These are phyloP conservation scores for Lichenostomus cassidix DNA, from an alignment of 2,113 vertebrate species.

Conservation along the genomic window DNA sequence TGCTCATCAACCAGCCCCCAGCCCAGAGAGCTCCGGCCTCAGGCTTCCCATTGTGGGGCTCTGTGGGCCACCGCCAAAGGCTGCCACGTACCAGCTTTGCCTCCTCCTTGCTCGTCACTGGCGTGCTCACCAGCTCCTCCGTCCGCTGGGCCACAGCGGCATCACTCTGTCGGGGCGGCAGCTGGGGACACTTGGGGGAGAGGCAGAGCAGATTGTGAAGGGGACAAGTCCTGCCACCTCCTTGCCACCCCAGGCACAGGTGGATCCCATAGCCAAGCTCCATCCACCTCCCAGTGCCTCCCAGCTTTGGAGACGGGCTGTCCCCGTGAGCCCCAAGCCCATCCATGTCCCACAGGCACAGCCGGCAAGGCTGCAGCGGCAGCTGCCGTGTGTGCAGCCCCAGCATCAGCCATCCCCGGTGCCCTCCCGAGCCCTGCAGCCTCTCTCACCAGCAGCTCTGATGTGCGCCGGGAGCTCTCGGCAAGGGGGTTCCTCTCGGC, in stretches of 20 bases:
- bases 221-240: not conserved
- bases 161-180: not conserved
- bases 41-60: not conserved
- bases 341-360: no score
- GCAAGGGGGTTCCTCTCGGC: not conserved
- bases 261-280: not conserved
- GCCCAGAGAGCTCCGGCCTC: not conserved
- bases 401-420: no score
- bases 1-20: not conserved
- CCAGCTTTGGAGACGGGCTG: not conserved
- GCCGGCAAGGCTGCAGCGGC: rapidly evolving
- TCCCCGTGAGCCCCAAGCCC: no score
- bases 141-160: not conserved
- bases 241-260: not conserved
- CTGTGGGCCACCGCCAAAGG: not conserved
- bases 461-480: not conserved
- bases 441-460: not conserved
- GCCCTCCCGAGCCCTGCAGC: not conserved
- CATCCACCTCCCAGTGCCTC: not conserved
- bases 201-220: not conserved
- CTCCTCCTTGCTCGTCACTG: not conserved
- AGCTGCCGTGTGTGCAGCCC: no score
- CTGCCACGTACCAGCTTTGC: slow-evolving; percentile 53
- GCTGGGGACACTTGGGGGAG: no score
- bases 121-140: not conserved